Evolutionary conservation across 1,140 invertebrate species (phyloP).

Genomic region (Aricia agestis): DNA sequence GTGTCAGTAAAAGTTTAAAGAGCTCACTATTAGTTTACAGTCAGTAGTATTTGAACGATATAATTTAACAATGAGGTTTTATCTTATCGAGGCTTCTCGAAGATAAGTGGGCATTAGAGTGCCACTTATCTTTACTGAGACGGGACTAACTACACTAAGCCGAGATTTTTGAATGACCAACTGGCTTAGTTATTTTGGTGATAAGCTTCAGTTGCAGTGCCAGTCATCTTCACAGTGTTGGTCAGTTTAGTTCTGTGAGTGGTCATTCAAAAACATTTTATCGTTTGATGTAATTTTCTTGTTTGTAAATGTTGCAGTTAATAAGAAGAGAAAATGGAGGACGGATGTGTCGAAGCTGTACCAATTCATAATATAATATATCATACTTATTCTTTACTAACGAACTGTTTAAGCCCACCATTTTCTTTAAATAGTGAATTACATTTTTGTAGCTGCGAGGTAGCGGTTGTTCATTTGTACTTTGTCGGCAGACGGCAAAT

Average conservation of each 20-base stretch:
- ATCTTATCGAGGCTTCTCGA: constrained; percentile 34
- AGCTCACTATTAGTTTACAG: no score
- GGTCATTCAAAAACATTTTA: neutral
- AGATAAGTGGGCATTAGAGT: constrained; percentile 33
- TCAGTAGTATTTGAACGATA: no score
- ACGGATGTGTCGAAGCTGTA: no score
- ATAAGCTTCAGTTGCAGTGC: neutral
- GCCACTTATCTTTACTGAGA: constrained; percentile 38
- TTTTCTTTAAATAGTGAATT: no score
- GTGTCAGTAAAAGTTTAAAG: no score
- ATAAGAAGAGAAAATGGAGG: no score
- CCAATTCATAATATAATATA: no score
- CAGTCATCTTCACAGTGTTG: neutral
- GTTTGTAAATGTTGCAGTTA: neutral
- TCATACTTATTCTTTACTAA: no score
- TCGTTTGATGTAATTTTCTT: neutral
- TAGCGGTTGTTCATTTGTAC: no score
- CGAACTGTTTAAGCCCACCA: no score
- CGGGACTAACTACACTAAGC: constrained; percentile 39
- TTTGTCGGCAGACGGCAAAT: no score
- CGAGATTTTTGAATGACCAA: constrained; percentile 39
- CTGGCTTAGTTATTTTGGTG: constrained; percentile 7
- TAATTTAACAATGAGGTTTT: constrained; percentile 26
- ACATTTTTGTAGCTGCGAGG: no score
- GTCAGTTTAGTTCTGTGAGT: neutral